A percentile compares a stretch with the other conserved stretches of the same genome.
These are phyloP conservation scores for Myotis yumanensis DNA, from an alignment of 2,113 vertebrate species.

Conservation along the genomic window DNA sequence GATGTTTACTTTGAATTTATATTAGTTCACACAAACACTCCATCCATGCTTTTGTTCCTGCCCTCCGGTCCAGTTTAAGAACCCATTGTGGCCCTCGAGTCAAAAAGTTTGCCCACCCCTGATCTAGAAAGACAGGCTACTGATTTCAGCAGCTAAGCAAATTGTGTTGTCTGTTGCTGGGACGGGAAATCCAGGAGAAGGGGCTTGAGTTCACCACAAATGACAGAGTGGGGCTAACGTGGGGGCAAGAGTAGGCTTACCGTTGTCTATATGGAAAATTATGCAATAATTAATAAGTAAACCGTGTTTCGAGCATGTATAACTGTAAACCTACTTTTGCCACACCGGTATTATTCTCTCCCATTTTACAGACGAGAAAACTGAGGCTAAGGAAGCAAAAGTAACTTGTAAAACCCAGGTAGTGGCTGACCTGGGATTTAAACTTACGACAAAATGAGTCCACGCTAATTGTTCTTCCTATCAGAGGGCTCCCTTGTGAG, in stretches of 20 bases:
- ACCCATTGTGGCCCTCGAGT: too few species aligned
- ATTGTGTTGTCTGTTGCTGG: not conserved
- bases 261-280: not conserved
- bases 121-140: not conserved
- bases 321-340: not conserved
- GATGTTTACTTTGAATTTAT: too few species aligned
- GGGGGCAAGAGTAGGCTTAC: not conserved
- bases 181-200: not conserved
- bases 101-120: too few species aligned
- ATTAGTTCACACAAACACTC: too few species aligned
- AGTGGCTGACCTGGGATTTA: not conserved
- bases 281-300: not conserved
- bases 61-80: too few species aligned
- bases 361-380: not conserved
- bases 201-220: not conserved
- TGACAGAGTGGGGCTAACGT: not conserved
- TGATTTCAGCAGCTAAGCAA: not conserved
- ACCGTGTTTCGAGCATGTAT: not conserved
- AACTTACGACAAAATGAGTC: not conserved
- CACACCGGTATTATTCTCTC: not conserved
- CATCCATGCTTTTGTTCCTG: too few species aligned
- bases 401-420: not conserved
- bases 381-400: not conserved
- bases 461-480: not conserved
- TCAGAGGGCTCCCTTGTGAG: not conserved